Evolutionary conservation across 1,140 invertebrate genomes (phyloP), one percentile per base, ranked within the genome.

Genomic region (Lethrus apterus): DNA sequence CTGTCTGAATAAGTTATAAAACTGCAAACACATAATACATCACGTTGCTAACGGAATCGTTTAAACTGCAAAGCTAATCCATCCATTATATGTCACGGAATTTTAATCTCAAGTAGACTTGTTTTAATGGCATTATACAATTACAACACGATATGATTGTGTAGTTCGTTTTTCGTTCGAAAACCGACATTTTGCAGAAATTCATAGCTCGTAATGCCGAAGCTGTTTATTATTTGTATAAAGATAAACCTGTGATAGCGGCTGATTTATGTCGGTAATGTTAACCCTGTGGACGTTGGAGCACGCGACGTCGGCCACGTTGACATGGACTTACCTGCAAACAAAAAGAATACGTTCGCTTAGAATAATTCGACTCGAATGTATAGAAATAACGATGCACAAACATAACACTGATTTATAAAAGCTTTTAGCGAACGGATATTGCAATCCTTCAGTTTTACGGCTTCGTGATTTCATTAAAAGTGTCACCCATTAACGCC

Each of bases 201-300:
- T 26, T 33, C 46, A 41, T 46, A 34, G 34, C 35, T 9, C 21
- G 18, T 34, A 19, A 5, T 18, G 9, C 17, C 34, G 36, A 29
- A 48, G 31, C 38, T 48, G 46, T 48, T 48, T 42, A 48, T 40
- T 42, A 42, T 48, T 48, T 48, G 46, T 48, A 32, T 48, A 41
- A 42, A 42, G 46, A 48, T 48, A 48, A 41, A 48, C 36, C 38
- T 19, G 8, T 1, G 46, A 48, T 48, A 48, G 26, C 19, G 36
- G 46, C 21, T 48, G 46, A 48, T 48, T 40, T 40, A 48, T 48
- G 30, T 10, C 23, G 9, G 40, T 43, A 38, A 38, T 38, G 35
- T n/a, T n/a, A 38, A 24, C 21, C 15, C 20, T 31, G 40, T 21
- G 19, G 17, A 36, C 26, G 29, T 13, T 21, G 36, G 9, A 31